Conservation (phyloP, 1,140 invertebrate species). For the Periplaneta americana region DNA sequence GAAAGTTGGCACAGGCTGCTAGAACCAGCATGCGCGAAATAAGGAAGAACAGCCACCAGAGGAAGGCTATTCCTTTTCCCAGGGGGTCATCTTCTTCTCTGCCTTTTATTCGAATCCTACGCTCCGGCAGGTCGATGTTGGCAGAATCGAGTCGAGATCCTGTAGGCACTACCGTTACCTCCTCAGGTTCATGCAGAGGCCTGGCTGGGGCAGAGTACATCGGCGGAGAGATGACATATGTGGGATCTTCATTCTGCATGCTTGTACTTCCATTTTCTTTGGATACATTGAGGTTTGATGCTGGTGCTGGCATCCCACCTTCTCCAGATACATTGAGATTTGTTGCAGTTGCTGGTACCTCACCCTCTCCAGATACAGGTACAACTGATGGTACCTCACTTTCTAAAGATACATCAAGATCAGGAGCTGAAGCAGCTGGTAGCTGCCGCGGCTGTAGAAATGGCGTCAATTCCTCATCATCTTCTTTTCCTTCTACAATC, state of each 20-base stretch:
- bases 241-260: neutral
- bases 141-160: neutral
- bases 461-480: neutral
- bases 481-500: neutral
- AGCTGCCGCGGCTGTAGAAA: neutral
- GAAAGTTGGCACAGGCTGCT: constrained; percentile 61
- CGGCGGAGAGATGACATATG: neutral
- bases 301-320: too few relatives aligned
- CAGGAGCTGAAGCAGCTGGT: neutral
- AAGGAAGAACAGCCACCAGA: constrained; percentile 68
- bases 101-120: constrained; percentile 40
- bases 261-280: neutral
- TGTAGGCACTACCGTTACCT: neutral
- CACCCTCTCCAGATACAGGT: too few relatives aligned
- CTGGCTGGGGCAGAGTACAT: neutral
- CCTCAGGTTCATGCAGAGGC: neutral
- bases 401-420: too few relatives aligned
- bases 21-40: constrained; percentile 59
- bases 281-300: neutral
- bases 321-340: too few relatives aligned
- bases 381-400: too few relatives aligned
- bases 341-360: too few relatives aligned
- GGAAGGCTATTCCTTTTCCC: constrained; percentile 55
- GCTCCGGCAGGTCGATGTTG: constrained; percentile 28
- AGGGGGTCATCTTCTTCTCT: constrained; percentile 62